Evolutionary conservation across 2,113 vertebrate genomes (phyloP).

Genomic region (Hydropotes inermis): DNA sequence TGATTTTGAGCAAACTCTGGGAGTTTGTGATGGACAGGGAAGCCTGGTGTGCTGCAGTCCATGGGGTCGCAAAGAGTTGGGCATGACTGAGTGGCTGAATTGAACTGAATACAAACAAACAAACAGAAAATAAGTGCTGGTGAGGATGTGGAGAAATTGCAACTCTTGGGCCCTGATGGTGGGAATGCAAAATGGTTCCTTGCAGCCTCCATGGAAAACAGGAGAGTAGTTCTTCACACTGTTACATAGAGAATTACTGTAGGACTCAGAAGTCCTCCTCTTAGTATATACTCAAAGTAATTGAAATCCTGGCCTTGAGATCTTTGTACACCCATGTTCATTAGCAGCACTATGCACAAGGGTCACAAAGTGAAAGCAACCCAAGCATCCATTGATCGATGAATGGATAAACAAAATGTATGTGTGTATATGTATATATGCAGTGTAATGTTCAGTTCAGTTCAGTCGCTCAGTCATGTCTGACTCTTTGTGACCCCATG

Average conservation of each 20-base stretch:
- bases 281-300: background rate
- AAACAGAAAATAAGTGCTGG: background rate
- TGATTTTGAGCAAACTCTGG: background rate
- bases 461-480: no score
- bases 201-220: background rate
- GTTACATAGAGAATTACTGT: no score
- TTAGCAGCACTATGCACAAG: background rate
- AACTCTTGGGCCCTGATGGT: background rate
- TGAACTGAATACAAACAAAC: background rate
- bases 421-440: background rate
- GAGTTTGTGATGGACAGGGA: background rate
- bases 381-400: background rate
- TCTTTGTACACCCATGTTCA: background rate
- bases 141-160: background rate
- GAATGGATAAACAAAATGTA: background rate
- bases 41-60: background rate
- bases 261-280: background rate
- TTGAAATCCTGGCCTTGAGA: background rate
- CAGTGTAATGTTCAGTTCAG: no score
- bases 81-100: accelerated
- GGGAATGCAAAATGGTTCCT: background rate
- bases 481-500: no score
- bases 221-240: background rate
- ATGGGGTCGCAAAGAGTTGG: background rate
- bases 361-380: background rate